These are phyloP conservation scores for Aphelenchoides fujianensis DNA, from an alignment of 1,140 invertebrate species.

Conservation along the genomic window DNA sequence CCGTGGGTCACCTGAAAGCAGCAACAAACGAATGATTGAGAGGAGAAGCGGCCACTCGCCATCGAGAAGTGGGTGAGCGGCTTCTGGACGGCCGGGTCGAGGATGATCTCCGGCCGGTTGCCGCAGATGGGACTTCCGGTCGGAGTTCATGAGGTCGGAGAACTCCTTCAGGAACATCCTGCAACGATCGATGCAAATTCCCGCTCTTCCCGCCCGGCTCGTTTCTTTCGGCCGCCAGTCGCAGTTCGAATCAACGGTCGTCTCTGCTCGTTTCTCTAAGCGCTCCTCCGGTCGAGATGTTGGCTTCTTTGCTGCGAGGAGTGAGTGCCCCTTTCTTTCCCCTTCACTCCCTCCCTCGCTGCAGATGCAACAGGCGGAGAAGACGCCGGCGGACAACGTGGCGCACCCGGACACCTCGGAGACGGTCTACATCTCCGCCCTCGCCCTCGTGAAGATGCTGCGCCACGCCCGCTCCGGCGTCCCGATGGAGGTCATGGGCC, in stretches of 20 bases:
- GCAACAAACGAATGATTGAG: too few species aligned
- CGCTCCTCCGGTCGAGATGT: not conserved
- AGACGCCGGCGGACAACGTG: slow-evolving; percentile 1
- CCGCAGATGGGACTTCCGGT: slow-evolving; percentile 81
- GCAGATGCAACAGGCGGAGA: not conserved
- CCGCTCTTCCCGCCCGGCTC: not conserved
- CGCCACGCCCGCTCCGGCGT: slow-evolving; percentile 97
- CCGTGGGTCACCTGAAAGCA: slow-evolving; percentile 43
- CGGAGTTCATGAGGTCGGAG: slow-evolving; percentile 89
- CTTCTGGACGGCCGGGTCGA: slow-evolving; percentile 82
- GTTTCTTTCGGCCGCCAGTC: not conserved
- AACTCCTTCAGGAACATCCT: slow-evolving; percentile 82
- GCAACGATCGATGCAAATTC: not conserved
- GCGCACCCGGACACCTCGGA: slow-evolving; percentile 31
- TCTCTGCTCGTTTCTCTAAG: not conserved
- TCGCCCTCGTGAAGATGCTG: slow-evolving; percentile 72
- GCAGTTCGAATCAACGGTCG: not conserved
- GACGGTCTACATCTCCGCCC: slow-evolving; percentile 33
- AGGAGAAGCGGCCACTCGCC: slow-evolving; percentile 25
- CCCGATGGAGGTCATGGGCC: slow-evolving; percentile 98
- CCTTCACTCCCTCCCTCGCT: not conserved
- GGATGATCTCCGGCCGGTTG: slow-evolving; percentile 83
- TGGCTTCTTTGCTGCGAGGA: not conserved
- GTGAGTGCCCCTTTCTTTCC: not conserved
- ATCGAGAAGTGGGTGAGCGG: slow-evolving; percentile 85